phyloP scores from a whole-genome alignment of 2,888 invertebrate genomes.

The Sphecodes monilicornis region DNA sequence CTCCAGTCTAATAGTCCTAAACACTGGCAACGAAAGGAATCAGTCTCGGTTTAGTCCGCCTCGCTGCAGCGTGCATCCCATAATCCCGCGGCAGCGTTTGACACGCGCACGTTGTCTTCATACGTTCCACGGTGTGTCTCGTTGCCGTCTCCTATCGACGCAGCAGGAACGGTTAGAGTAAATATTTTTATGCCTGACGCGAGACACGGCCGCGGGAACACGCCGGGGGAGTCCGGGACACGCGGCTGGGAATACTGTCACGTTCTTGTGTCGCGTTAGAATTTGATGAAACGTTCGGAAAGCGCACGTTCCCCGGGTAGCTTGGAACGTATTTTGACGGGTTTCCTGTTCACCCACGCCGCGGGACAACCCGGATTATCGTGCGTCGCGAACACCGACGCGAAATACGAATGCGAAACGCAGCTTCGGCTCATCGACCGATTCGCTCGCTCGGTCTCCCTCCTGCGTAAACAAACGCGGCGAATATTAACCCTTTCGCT shows the following conservation, averaged over 20 bases:
- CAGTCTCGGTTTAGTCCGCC: background rate
- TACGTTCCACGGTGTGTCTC: conserved; percentile 10
- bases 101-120: conserved; percentile 40
- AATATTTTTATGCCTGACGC: conserved; percentile 62
- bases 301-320: conserved; percentile 34
- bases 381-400: conserved; percentile 32
- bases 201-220: conserved; percentile 20
- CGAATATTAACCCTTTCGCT: no score
- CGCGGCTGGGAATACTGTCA: conserved; percentile 67
- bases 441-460: background rate
- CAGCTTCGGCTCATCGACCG: conserved; percentile 32
- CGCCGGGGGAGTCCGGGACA: conserved; percentile 23
- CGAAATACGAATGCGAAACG: conserved; percentile 25
- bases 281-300: conserved; percentile 68
- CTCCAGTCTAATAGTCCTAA: background rate
- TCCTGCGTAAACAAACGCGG: conserved; percentile 41
- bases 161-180: conserved; percentile 53
- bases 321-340: conserved; percentile 62
- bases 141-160: conserved; percentile 15
- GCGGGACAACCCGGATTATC: conserved; percentile 58
- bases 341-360: conserved; percentile 52
- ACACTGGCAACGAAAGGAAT: background rate
- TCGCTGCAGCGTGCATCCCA: background rate
- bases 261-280: conserved; percentile 68
- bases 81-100: conserved; percentile 27